Evolutionary conservation across 1,140 invertebrate species (phyloP), one percentile per base, ranked within the genome.

Genomic region (Holcopasites calliopsidis): DNA sequence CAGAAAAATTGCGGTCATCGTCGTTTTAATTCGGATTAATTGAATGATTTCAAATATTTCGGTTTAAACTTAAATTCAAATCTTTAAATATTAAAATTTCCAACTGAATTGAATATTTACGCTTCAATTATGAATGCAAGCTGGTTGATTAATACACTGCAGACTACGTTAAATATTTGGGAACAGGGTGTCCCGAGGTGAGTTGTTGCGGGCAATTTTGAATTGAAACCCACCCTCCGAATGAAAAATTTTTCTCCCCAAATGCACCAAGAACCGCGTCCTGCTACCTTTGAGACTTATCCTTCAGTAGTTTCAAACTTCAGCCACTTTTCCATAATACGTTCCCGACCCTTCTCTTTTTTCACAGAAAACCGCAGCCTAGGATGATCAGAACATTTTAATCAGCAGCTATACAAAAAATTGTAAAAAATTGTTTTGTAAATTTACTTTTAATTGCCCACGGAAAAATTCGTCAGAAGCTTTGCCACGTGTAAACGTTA

Each of bases 21-120:
- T 18, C 38, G 1, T 68, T 11, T 77, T 49, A 61, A 66, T 72
- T 16, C 68, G 40, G 10, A 1, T 21, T 47, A 18, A n/a, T n/a
- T n/a, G n/a, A n/a, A n/a, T n/a, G n/a, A n/a, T n/a, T n/a, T n/a
- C n/a, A n/a, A n/a, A n/a, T n/a, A n/a, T n/a, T n/a, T n/a, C n/a
- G n/a, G n/a, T n/a, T n/a, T n/a, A n/a, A n/a, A n/a, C n/a, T n/a
- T n/a, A n/a, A n/a, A n/a, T n/a, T n/a, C n/a, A n/a, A n/a, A n/a
- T n/a, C n/a, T n/a, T n/a, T n/a, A n/a, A n/a, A n/a, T n/a, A n/a
- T n/a, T n/a, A n/a, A n/a, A n/a, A n/a, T n/a, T n/a, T n/a, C n/a
- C n/a, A n/a, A n/a, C n/a, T n/a, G n/a, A n/a, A n/a, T n/a, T n/a
- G n/a, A n/a, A n/a, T n/a, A n/a, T n/a, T n/a, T n/a, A n/a, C n/a